Evolutionary conservation across 2,797 vertebrate genomes (phyloP).

Genomic region (Acomys russatus): DNA sequence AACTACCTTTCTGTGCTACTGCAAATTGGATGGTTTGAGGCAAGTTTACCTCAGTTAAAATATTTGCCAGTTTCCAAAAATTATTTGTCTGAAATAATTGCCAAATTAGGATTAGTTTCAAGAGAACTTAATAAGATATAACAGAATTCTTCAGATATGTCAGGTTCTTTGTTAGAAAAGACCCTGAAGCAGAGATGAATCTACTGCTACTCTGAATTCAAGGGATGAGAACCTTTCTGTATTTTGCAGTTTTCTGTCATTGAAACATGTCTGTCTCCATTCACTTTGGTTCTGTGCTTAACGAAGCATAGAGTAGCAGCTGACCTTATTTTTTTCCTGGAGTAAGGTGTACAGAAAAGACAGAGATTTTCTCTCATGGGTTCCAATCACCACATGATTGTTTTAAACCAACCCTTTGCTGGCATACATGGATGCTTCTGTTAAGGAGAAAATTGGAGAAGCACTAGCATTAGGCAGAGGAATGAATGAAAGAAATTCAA

Average conservation of each 20-base stretch:
- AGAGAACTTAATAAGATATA: not conserved
- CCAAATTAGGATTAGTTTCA: constrained; percentile 54
- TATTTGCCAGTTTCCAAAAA: constrained; percentile 29
- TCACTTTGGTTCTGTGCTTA: fast-evolving
- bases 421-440: not conserved
- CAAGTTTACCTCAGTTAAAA: constrained; percentile 35
- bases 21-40: constrained; percentile 53
- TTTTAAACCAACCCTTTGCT: not conserved
- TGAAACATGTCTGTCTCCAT: not conserved
- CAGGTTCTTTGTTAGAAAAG: not conserved
- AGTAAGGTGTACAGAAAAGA: not conserved
- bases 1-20: constrained; percentile 26
- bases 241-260: fast-evolving
- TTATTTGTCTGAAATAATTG: constrained; percentile 3
- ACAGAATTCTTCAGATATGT: not conserved
- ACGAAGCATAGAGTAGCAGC: fast-evolving
- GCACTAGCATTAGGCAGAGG: not conserved
- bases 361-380: fast-evolving
- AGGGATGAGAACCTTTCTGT: not conserved
- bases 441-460: not conserved
- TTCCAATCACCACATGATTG: not conserved
- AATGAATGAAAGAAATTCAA: not conserved
- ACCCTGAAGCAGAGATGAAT: not conserved
- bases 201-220: not conserved
- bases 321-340: not conserved